Conservation (phyloP, 2,797 vertebrate genomes). For the Heteromormyrus szaboi region DNA sequence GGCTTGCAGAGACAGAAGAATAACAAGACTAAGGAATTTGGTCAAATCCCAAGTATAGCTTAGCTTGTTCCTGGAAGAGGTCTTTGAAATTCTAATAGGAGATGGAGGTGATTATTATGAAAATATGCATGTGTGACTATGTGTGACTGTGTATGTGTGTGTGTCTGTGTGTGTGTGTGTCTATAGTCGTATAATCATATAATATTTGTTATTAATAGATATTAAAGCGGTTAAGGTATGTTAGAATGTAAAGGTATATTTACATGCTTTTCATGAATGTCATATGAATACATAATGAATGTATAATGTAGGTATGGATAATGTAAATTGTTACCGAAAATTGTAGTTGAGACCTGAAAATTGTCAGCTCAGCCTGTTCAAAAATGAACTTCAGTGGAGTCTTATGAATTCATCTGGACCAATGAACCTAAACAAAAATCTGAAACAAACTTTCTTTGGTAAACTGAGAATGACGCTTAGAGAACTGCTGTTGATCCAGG, state of each 20-base stretch:
- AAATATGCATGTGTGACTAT: neutral
- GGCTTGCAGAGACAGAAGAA: neutral
- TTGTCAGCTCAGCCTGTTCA: neutral
- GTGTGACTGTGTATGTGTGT: neutral
- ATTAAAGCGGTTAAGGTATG: neutral
- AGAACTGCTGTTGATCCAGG: neutral
- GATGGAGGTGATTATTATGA: constrained; percentile 8
- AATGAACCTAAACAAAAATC: neutral
- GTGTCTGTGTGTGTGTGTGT: neutral
- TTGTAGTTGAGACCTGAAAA: neutral
- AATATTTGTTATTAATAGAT: neutral
- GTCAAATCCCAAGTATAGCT: constrained; percentile 15
- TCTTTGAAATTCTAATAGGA: constrained; percentile 6
- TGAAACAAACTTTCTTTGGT: neutral
- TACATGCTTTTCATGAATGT: neutral
- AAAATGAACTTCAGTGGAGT: neutral
- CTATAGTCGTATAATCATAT: neutral
- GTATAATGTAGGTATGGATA: neutral
- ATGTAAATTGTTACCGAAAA: neutral
- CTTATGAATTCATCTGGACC: neutral
- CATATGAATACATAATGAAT: neutral
- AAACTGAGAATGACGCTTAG: neutral
- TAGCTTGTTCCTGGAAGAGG: constrained; percentile 6
- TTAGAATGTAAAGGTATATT: neutral
- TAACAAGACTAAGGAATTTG: neutral